A percentile compares a stretch with the other conserved stretches of the same genome.
phyloP scores from a whole-genome alignment of 2,113 vertebrate genomes.

The Petroica traversi region DNA sequence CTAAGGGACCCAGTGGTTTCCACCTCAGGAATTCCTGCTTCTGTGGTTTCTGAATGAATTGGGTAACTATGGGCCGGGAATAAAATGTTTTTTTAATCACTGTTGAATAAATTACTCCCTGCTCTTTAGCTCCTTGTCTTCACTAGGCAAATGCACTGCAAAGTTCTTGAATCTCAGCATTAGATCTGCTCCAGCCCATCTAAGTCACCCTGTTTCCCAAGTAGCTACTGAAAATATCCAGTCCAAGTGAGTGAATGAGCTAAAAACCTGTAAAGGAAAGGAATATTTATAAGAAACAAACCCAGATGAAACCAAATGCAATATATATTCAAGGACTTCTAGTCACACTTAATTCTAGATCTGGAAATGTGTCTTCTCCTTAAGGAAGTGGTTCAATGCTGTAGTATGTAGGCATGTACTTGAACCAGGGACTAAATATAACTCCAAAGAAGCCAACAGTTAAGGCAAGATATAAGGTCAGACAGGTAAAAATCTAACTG shows the following conservation, averaged over 20 bases:
- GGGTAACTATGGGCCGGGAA: not conserved
- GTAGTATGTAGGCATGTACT: not conserved
- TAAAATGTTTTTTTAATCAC: not conserved
- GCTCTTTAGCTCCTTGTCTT: not conserved
- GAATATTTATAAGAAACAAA: not conserved
- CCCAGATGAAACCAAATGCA: not conserved
- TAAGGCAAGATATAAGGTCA: not conserved
- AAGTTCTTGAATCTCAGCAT: not conserved
- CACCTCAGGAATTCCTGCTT: not conserved
- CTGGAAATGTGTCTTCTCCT: not conserved
- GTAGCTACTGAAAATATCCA: not conserved
- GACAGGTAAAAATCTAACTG: not conserved
- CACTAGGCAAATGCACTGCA: not conserved
- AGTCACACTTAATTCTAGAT: not conserved
- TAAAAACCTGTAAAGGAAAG: not conserved
- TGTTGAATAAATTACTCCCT: not conserved
- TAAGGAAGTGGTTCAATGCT: not conserved
- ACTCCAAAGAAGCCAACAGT: not conserved
- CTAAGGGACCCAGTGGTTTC: not conserved
- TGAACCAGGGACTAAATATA: not conserved
- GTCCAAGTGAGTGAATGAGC: not conserved
- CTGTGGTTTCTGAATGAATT: not conserved
- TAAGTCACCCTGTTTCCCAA: not conserved
- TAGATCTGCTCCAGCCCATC: not conserved
- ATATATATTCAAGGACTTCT: not conserved